These are phyloP conservation scores for Hirudo medicinalis DNA, from an alignment of 1,140 invertebrate genomes.

Conservation along the genomic window DNA sequence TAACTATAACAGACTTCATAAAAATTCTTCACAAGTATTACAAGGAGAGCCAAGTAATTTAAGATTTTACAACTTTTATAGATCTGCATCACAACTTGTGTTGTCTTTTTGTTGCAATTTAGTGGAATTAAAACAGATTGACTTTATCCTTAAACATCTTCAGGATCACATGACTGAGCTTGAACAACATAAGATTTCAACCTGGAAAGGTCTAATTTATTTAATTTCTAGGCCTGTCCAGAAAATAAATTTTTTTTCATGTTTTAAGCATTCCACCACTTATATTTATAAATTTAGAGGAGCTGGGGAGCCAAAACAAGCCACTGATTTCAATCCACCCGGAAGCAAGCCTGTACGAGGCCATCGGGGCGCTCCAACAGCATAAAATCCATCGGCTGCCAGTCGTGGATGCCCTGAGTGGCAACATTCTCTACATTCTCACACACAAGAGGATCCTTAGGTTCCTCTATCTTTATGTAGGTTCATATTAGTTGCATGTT, in stretches of 20 bases:
- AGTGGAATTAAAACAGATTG: not conserved
- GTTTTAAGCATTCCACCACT: not conserved
- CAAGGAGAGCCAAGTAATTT: slow-evolving; percentile 42
- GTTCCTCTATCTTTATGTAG: slow-evolving; percentile 93
- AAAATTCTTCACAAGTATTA: slow-evolving; percentile 89
- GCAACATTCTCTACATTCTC: slow-evolving; percentile 90
- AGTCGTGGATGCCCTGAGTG: slow-evolving; percentile 79
- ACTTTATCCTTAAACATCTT: slow-evolving; percentile 20
- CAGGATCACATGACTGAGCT: slow-evolving; percentile 64
- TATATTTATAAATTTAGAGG: slow-evolving; percentile 30
- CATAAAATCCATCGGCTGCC: slow-evolving; percentile 85
- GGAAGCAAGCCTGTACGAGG: slow-evolving; percentile 60
- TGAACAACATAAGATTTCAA: slow-evolving; percentile 73
- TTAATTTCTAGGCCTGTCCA: too few species aligned
- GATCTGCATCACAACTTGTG: not conserved
- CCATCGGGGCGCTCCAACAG: slow-evolving; percentile 75
- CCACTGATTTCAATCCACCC: slow-evolving; percentile 38
- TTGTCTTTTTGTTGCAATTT: not conserved
- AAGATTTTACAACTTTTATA: not conserved
- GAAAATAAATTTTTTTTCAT: not conserved
- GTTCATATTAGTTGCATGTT: slow-evolving; percentile 40
- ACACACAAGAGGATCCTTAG: slow-evolving; percentile 92
- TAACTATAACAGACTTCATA: slow-evolving; percentile 99
- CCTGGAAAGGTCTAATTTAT: slow-evolving; percentile 45
- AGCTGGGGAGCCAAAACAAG: slow-evolving; percentile 32